Conservation (phyloP, 2,113 vertebrate species). For the Columbina picui region DNA sequence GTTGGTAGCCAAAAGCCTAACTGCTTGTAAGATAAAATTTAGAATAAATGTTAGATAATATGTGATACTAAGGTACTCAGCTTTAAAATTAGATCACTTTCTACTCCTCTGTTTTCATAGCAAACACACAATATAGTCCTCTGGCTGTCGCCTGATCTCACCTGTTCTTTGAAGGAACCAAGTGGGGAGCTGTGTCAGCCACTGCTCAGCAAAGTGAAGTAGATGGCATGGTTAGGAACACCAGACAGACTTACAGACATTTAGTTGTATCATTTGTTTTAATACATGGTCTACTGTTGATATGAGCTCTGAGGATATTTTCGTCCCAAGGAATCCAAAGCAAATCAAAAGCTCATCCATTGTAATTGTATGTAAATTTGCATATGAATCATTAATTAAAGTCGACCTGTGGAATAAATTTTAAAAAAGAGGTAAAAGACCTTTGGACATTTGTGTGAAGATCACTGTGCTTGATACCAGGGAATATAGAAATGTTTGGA, state of each 20-base stretch:
- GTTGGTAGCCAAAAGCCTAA: not conserved
- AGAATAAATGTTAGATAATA: not conserved
- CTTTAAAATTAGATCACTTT: not conserved
- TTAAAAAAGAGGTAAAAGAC: not conserved
- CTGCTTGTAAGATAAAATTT: not conserved
- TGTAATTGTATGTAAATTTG: constrained; percentile 36
- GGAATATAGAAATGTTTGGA: constrained; percentile 38
- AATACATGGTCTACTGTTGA: not conserved
- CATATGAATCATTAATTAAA: constrained; percentile 60
- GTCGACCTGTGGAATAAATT: constrained; percentile 9
- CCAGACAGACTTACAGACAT: not conserved
- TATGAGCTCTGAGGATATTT: not conserved
- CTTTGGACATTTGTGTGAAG: constrained; percentile 23
- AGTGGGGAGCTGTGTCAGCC: not conserved
- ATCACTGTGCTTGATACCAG: not conserved
- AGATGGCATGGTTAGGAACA: not conserved
- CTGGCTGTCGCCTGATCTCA: not conserved
- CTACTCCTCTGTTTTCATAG: not conserved
- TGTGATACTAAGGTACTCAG: not conserved
- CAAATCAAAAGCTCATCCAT: constrained; percentile 12
- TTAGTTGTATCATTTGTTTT: not conserved
- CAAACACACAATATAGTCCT: not conserved
- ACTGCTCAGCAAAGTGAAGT: not conserved
- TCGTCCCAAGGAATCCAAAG: constrained; percentile 34
- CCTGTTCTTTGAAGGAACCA: not conserved